Base-by-base conservation (phyloP, 1,140 invertebrate genomes). In the Macrocentrus cingulum region DNA sequence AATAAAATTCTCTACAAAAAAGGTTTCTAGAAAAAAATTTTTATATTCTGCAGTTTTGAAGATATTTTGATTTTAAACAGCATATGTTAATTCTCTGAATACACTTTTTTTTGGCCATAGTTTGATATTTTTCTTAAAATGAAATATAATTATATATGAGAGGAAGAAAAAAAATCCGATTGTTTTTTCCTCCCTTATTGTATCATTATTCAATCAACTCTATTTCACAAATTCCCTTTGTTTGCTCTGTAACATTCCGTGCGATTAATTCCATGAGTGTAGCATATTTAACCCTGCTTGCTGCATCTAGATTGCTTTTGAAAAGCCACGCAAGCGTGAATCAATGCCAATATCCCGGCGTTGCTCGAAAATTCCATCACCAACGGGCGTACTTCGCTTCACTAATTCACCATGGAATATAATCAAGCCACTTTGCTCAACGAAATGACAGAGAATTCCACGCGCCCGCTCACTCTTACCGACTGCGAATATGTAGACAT, bases 401-500 rank as follows among this genome's bases (percentile, higher is more conserved):
- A 52, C 20, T 52, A 42, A 52, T 52, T 52, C 19, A 52, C 50
- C 36, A 41, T 52, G 36, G 50, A 41, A 52, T 51, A 52, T 52
- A 52, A 52, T 52, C 36, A 52, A 52, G 19, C 37, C 50, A 52
- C 37, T 52, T 52, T 52, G 34, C 11, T 25, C 4, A 7, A 41
- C 34, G 37, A 41, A 52, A 52, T 42, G 34, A 41, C 50, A 50
- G 32, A 25, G 20, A 41, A 52, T 52, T 52, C 34, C 29, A 1
- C 11, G 50, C 29, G 19, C 20, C 25, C 50, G 29, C 18, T 41
- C 36, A 52, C 18, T 6, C 34, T 39, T n/a, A n/a, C n/a, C n/a
- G n/a, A n/a, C n/a, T n/a, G n/a, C n/a, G n/a, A n/a, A n/a, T n/a
- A n/a, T n/a, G n/a, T n/a, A n/a, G n/a, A n/a, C n/a, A n/a, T n/a